These are phyloP conservation scores for Abrostola triplasia DNA, from an alignment of 2,888 invertebrate species.

Conservation along the genomic window DNA sequence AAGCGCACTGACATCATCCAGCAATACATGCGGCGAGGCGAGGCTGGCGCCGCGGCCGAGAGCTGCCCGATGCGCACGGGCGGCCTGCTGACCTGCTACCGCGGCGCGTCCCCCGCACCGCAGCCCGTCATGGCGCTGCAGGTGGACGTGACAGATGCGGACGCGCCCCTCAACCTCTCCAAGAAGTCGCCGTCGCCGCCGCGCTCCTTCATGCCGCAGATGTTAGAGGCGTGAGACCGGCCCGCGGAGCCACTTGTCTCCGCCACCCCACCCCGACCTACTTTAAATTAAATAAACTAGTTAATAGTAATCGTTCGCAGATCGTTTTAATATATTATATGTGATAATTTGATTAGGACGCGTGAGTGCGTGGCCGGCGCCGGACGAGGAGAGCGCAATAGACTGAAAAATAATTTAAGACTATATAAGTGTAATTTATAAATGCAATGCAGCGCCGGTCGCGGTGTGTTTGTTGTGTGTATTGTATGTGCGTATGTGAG, in stretches of 20 bases:
- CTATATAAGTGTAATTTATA: conserved; percentile 90
- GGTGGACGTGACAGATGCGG: conserved; percentile 94
- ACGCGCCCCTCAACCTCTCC: conserved; percentile 96
- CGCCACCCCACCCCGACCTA: conserved; percentile 87
- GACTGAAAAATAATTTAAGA: conserved; percentile 89
- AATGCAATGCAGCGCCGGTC: conserved; percentile 89
- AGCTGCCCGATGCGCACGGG: conserved; percentile 79
- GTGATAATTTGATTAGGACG: conserved; percentile 90
- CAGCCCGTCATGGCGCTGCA: conserved; percentile 88
- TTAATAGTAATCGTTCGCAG: conserved; percentile 87
- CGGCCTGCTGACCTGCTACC: conserved; percentile 74
- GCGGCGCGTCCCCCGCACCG: conserved; percentile 82
- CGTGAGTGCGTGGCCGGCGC: conserved; percentile 88
- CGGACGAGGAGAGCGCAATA: conserved; percentile 88
- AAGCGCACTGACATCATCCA: conserved; percentile 97
- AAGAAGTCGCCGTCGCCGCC: conserved; percentile 92
- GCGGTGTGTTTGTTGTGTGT: conserved; percentile 90
- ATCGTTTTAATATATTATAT: conserved; percentile 91
- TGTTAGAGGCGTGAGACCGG: conserved; percentile 90
- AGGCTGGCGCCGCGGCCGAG: conserved; percentile 84
- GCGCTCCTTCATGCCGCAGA: conserved; percentile 89
- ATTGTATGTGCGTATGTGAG: conserved; percentile 90
- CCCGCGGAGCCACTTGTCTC: conserved; percentile 85
- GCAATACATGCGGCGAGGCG: conserved; percentile 95
- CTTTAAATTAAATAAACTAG: conserved; percentile 86